phyloP scores from a whole-genome alignment of 2,113 vertebrate species.

The Actenoides hombroni region DNA sequence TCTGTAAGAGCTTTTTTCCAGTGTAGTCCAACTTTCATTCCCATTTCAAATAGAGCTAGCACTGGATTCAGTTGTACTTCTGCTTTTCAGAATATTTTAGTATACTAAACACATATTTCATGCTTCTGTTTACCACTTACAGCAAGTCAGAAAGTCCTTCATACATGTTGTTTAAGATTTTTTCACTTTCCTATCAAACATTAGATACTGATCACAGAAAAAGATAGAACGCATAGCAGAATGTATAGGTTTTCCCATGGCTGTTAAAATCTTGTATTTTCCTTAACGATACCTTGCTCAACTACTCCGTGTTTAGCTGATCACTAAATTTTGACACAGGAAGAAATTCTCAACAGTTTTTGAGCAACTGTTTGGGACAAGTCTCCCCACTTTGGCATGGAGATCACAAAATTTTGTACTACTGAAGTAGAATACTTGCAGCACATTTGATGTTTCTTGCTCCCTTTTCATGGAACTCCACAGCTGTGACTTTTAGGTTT shows the following conservation, averaged over 20 bases:
- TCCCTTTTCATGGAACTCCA: background rate
- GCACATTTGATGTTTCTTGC: background rate
- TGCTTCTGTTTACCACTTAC: background rate
- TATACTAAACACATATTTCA: background rate
- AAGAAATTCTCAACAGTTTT: background rate
- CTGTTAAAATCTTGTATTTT: background rate
- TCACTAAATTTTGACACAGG: background rate
- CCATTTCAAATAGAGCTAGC: background rate
- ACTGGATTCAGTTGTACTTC: background rate
- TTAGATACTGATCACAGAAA: background rate
- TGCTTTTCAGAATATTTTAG: background rate
- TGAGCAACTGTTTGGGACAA: background rate
- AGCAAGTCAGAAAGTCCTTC: background rate
- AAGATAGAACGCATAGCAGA: background rate
- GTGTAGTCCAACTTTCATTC: background rate
- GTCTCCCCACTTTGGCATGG: background rate
- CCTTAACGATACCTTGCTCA: background rate
- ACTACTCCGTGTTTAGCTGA: background rate
- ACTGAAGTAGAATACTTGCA: background rate
- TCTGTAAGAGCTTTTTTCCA: background rate
- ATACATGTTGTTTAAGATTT: background rate
- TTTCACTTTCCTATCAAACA: background rate
- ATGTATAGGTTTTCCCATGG: background rate
- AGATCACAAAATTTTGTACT: background rate
- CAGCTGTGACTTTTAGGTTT: background rate